Conservation (phyloP, 2,797 vertebrate genomes). For the Danio kyathit region DNA sequence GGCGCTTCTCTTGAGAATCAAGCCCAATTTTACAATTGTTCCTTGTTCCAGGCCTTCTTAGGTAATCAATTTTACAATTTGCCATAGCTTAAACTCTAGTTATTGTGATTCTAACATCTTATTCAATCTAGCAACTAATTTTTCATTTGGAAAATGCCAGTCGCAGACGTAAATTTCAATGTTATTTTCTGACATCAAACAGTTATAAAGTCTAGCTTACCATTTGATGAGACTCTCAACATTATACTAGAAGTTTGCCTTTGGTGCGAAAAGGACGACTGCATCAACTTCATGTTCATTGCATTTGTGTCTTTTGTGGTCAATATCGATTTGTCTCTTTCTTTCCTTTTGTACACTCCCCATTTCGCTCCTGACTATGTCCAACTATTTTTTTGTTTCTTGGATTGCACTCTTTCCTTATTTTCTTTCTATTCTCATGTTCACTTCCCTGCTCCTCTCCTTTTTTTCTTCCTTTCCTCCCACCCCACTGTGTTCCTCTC, state of each 20-base stretch:
- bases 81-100: background rate
- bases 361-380: constrained; percentile 53
- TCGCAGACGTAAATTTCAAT: background rate
- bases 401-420: constrained; percentile 54
- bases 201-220: background rate
- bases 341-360: constrained; percentile 51
- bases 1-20: constrained; percentile 5
- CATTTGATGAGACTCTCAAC: background rate
- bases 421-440: constrained; percentile 61
- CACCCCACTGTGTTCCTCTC: constrained; percentile 50
- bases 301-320: constrained; percentile 60
- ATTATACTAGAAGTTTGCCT: background rate
- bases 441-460: constrained; percentile 61
- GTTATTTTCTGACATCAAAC: background rate
- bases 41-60: background rate
- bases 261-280: constrained; percentile 46
- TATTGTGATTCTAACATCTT: background rate
- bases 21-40: constrained; percentile 1
- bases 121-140: background rate
- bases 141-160: background rate
- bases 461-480: constrained; percentile 65
- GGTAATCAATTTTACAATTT: constrained; percentile 1
- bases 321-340: constrained; percentile 47
- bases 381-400: constrained; percentile 40
- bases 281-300: constrained; percentile 52